Conservation (phyloP, 2,113 vertebrate genomes). For the Collichthys lucidus region DNA sequence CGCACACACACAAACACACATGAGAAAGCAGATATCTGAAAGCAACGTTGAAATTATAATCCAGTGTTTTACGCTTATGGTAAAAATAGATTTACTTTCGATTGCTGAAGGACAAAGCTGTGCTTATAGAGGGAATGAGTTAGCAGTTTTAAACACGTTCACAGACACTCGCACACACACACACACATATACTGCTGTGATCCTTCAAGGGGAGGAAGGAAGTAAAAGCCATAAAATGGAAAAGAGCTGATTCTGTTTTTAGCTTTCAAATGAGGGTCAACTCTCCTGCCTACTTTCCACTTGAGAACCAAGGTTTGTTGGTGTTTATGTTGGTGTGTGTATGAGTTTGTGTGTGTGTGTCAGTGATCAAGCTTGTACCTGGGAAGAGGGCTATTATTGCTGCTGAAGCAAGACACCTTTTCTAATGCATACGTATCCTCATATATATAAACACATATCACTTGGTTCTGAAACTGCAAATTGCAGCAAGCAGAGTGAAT, state of each 20-base stretch:
- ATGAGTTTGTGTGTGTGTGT: constrained; percentile 3
- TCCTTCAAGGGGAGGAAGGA: constrained; percentile 56
- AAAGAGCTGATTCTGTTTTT: constrained; percentile 67
- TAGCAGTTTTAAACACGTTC: constrained; percentile 43
- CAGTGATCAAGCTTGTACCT: constrained; percentile 13
- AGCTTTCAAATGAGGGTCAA: constrained; percentile 67
- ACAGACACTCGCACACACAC: neutral
- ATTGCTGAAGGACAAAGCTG: constrained; percentile 22
- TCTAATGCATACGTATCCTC: constrained; percentile 29
- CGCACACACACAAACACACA: constrained; percentile 21
- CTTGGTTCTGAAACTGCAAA: constrained; percentile 33
- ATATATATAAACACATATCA: constrained; percentile 37
- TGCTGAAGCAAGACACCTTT: constrained; percentile 53
- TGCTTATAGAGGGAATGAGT: constrained; percentile 36
- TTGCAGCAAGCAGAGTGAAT: constrained; percentile 23
- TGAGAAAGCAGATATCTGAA: constrained; percentile 10
- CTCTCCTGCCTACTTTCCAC: constrained; percentile 27
- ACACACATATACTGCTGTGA: constrained; percentile 21
- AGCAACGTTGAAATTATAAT: constrained; percentile 28
- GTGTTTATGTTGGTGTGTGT: constrained; percentile 1
- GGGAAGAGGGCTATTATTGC: constrained; percentile 41
- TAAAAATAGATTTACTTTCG: constrained; percentile 37
- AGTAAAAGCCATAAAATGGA: constrained; percentile 59
- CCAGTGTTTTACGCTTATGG: constrained; percentile 27
- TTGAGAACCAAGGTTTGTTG: constrained; percentile 27